Evolutionary conservation across 2,113 vertebrate genomes (phyloP).

Genomic region (Chaenocephalus aceratus): DNA sequence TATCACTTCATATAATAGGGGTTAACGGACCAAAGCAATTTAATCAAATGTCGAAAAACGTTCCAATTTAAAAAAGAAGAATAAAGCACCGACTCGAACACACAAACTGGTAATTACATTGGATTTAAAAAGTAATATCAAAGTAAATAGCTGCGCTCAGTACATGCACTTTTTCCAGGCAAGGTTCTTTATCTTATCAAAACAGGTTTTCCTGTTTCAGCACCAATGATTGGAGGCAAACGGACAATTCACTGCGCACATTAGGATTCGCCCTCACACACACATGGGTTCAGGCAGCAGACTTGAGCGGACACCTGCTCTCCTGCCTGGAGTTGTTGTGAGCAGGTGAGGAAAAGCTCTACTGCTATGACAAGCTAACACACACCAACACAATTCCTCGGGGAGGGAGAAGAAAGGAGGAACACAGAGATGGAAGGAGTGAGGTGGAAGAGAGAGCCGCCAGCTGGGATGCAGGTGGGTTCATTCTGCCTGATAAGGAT

Average conservation of each 20-base stretch:
- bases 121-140: neutral
- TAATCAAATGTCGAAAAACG: neutral
- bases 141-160: neutral
- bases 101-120: neutral
- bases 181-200: conserved; percentile 16
- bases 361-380: conserved; percentile 59
- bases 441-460: neutral
- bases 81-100: neutral
- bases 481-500: conserved; percentile 49
- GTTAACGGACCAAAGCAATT: neutral
- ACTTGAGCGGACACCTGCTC: conserved; percentile 67
- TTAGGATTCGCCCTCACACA: neutral
- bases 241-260: conserved; percentile 26
- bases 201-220: conserved; percentile 26
- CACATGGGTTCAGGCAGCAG: conserved; percentile 17
- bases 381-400: conserved; percentile 50
- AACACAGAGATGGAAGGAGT: neutral
- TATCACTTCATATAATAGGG: too few relatives aligned
- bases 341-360: conserved; percentile 68
- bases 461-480: conserved; percentile 68
- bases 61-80: neutral
- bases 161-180: neutral
- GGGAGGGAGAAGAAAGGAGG: conserved; percentile 24
- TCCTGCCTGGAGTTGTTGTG: conserved; percentile 57
- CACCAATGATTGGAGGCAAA: conserved; percentile 20